Conservation (phyloP, 2,888 invertebrate genomes). For the Ecliptopera silaceata region DNA sequence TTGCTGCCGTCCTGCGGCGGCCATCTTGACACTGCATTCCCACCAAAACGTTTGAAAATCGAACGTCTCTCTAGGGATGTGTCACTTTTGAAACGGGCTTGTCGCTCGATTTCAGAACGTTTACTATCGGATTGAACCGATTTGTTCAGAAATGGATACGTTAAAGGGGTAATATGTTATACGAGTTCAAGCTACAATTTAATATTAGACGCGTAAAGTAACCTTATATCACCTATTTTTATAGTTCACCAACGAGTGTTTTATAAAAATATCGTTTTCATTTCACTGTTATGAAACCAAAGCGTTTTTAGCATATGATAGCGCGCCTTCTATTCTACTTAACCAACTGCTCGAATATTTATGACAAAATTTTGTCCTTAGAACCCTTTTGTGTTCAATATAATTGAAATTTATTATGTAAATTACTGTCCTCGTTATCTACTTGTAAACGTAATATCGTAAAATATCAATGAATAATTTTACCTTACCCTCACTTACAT, state of each 20-base stretch:
- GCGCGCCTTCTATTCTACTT: background rate
- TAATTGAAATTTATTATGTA: slow-evolving; percentile 40
- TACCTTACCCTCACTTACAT: slow-evolving; percentile 28
- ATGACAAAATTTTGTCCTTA: slow-evolving; percentile 33
- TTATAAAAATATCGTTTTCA: background rate
- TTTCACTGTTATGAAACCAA: slow-evolving; percentile 1
- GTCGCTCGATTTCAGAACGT: slow-evolving; percentile 71
- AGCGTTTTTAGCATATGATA: background rate
- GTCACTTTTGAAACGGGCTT: slow-evolving; percentile 39
- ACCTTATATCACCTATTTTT: too few relatives aligned
- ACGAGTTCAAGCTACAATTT: slow-evolving; percentile 2
- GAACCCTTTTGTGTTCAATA: slow-evolving; percentile 38
- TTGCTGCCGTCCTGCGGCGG: slow-evolving; percentile 47
- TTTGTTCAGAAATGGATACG: slow-evolving; percentile 36
- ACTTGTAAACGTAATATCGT: slow-evolving; percentile 33
- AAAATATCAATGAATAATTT: slow-evolving; percentile 37
- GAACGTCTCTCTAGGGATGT: slow-evolving; percentile 58
- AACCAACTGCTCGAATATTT: slow-evolving; percentile 28
- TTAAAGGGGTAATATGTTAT: slow-evolving; percentile 30
- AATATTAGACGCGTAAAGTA: background rate
- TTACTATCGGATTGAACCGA: slow-evolving; percentile 54
- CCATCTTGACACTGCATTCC: slow-evolving; percentile 42
- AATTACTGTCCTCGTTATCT: slow-evolving; percentile 38
- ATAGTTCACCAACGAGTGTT: too few relatives aligned
- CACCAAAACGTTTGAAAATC: slow-evolving; percentile 39